Conservation (phyloP, 1,140 invertebrate species). For the Dryas iulia region DNA sequence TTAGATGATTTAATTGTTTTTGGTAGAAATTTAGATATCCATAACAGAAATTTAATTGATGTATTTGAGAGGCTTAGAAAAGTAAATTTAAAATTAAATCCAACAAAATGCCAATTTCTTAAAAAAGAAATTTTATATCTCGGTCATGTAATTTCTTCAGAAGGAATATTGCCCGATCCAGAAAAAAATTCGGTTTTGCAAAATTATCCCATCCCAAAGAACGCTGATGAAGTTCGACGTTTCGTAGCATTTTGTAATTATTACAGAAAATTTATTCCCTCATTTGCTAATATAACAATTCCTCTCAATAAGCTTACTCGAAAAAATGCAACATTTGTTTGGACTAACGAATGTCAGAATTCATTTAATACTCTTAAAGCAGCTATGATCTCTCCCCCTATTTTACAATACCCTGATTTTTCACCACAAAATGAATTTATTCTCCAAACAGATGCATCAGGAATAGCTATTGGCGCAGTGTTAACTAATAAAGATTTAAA, state of each 20-base stretch:
- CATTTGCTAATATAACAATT: constrained; percentile 40
- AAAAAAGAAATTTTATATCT: constrained; percentile 47
- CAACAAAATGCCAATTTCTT: constrained; percentile 50
- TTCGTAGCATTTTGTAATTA: constrained; percentile 39
- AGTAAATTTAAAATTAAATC: constrained; percentile 52
- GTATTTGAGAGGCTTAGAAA: constrained; percentile 36
- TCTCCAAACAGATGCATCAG: too few species aligned
- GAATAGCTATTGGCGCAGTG: too few species aligned
- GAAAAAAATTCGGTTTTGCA: constrained; percentile 40
- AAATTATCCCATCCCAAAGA: constrained; percentile 44
- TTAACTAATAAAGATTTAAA: too few species aligned
- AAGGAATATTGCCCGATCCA: constrained; percentile 44
- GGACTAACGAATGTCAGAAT: constrained; percentile 34
- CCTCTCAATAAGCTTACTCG: constrained; percentile 38
- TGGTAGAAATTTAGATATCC: constrained; percentile 28
- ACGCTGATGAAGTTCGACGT: constrained; percentile 36
- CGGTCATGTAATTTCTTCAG: constrained; percentile 42
- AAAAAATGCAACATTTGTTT: constrained; percentile 38
- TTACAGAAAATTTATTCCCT: constrained; percentile 39
- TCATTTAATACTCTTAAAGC: constrained; percentile 44
- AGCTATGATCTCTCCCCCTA: constrained; percentile 44
- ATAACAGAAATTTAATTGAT: constrained; percentile 32
- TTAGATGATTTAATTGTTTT: constrained; percentile 39
- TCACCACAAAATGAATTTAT: too few species aligned
- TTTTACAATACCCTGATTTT: constrained; percentile 35